Base-by-base conservation (phyloP, 2,113 vertebrate species). In the Gambusia affinis region DNA sequence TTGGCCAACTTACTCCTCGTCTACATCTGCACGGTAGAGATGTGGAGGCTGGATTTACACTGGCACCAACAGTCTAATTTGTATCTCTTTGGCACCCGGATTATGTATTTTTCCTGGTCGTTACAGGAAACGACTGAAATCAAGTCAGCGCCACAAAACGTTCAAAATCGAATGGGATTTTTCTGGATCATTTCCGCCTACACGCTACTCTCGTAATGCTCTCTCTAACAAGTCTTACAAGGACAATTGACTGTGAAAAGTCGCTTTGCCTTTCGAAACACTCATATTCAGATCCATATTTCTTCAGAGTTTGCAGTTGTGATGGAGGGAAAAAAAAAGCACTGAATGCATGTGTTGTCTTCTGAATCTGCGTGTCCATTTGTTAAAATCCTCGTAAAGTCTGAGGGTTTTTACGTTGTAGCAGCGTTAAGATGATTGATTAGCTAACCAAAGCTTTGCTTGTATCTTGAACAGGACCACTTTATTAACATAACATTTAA, bases 71-170 rank as follows among this genome's bases (percentile, higher is more conserved):
- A 81, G 82, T 86, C 74, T 64, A 77, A 79, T 78, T 82, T 78
- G 80, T 73, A 80, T 78, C 82, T 92, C 89, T 93, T 93, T 92
- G 92, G 88, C 89, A 90, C 86, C 85, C 92, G 78, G 77, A 80
- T 88, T 54, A 84, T 61, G 72, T 77, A 64, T 76, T 80, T 81
- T 84, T 54, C 76, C 80, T 84, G 81, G 74, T 60, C 74, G 47
- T 80, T 35, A 68, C 85, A 77, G 68, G 28, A 80, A 77, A 85
- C 31, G 68, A 71, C 57, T 65, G 37, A 81, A 75, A 68, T 85
- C 60, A 4, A 72, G 75, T 73, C 60, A 68, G 51, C 76, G 83
- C 79, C 72, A 80, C 70, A 73, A 76, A 71, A 81, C 68, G 69
- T 72, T 72, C 81, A 64, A 78, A 74, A 76, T 76, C 44, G 70